Conservation (phyloP, 92 coral and sea anemone species). For the Palythoa grandiflora region DNA sequence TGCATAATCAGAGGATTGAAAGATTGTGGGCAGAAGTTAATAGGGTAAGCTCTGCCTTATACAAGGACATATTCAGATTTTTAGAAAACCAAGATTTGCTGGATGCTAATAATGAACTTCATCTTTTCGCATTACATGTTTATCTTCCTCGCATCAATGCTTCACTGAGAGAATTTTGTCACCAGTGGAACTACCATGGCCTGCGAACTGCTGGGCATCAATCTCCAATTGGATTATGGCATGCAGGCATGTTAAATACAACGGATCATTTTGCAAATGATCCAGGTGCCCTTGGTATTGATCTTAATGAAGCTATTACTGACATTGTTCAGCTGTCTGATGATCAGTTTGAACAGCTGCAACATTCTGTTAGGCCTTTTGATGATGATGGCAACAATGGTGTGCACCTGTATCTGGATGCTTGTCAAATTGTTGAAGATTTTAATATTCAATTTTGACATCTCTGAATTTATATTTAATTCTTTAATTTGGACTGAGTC, state of each 20-base stretch:
- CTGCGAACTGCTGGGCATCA: slow-evolving; percentile 50
- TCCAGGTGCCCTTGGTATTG: background rate
- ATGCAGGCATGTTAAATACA: background rate
- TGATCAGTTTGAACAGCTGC: slow-evolving; percentile 34
- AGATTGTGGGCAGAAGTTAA: slow-evolving; percentile 35
- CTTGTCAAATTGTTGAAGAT: slow-evolving; percentile 3
- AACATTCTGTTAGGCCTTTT: slow-evolving; percentile 28
- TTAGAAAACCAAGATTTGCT: slow-evolving; percentile 50
- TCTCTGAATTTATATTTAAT: background rate
- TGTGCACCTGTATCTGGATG: slow-evolving; percentile 27
- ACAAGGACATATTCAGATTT: slow-evolving; percentile 42
- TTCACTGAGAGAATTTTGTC: slow-evolving; percentile 53
- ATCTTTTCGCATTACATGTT: slow-evolving; percentile 51
- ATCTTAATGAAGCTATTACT: background rate
- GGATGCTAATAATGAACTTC: slow-evolving; percentile 45
- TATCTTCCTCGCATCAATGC: slow-evolving; percentile 54
- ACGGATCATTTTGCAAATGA: background rate
- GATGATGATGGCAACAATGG: slow-evolving; percentile 50
- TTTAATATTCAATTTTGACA: slow-evolving; percentile 8
- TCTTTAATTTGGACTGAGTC: slow-evolving; percentile 4
- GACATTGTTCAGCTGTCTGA: slow-evolving; percentile 19
- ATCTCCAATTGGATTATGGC: slow-evolving; percentile 40
- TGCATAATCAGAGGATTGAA: slow-evolving; percentile 22
- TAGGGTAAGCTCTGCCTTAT: slow-evolving; percentile 43
- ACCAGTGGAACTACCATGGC: slow-evolving; percentile 60